These are phyloP conservation scores for Parauchenoglanis ngamensis DNA, from an alignment of 2,797 vertebrate genomes.

Conservation along the genomic window DNA sequence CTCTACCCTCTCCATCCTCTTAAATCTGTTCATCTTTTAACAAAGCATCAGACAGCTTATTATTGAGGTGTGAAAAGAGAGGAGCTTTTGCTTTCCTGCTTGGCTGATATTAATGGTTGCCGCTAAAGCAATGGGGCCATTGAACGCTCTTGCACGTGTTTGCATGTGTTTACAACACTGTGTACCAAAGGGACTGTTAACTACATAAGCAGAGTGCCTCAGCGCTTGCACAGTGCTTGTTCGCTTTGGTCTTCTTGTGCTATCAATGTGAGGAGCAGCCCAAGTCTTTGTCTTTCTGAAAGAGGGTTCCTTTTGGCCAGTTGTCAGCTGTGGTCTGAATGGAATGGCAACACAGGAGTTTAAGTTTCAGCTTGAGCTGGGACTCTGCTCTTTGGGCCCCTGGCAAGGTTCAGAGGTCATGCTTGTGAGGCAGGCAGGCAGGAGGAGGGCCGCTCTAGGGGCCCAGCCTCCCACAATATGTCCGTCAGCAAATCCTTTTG, in stretches of 20 bases:
- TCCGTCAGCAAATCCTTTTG: conserved; percentile 56
- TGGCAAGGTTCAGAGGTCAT: conserved; percentile 66
- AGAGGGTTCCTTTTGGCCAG: conserved; percentile 53
- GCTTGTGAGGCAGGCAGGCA: conserved; percentile 54
- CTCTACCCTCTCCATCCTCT: conserved; percentile 48
- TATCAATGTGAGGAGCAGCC: conserved; percentile 20
- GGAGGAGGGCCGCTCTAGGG: conserved; percentile 52
- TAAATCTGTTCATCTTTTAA: conserved; percentile 65
- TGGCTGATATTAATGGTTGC: conserved; percentile 33
- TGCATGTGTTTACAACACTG: conserved; percentile 37
- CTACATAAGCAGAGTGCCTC: conserved; percentile 26
- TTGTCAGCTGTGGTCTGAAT: conserved; percentile 66
- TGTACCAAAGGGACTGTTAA: conserved; percentile 26
- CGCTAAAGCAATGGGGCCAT: conserved; percentile 11
- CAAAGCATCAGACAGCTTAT: conserved; percentile 69
- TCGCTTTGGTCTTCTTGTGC: not conserved
- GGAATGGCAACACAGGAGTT: conserved; percentile 66
- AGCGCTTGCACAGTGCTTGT: not conserved
- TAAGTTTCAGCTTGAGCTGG: conserved; percentile 65
- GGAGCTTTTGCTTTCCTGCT: conserved; percentile 45
- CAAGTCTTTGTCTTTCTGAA: conserved; percentile 36
- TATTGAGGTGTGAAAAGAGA: conserved; percentile 61
- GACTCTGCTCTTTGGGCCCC: conserved; percentile 56
- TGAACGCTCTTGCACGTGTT: conserved; percentile 28
- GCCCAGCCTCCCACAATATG: conserved; percentile 53